Base-by-base conservation (phyloP, 2,888 invertebrate species). In the Lasioglossum oenotherae region DNA sequence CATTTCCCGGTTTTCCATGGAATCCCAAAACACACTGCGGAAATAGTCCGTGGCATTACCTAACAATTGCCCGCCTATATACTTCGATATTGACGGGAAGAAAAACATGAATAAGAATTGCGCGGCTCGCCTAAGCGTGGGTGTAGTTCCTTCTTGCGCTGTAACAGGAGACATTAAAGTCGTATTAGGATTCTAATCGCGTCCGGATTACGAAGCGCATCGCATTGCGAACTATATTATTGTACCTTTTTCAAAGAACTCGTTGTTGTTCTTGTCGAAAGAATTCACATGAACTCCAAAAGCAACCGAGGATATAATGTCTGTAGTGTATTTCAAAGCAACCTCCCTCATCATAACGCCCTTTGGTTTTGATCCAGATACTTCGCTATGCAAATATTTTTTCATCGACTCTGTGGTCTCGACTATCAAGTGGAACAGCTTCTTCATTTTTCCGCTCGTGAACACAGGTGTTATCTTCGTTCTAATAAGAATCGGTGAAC, bases 361-460 rank as follows among this genome's bases (percentile, higher is more conserved):
- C 60, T 80, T 80, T 0, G 76, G 75, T 19, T 78, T 2, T 71
- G 73, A 3, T 77, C 35, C 0, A 67, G 38, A 31, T 90, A 88
- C 53, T 88, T 64, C 79, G 4, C 41, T 16, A 0, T 87, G 78
- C 12, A 94, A 85, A 74, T 91, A 88, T 2, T 85, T 87, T 2
- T 82, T 88, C 86, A 93, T 87, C 6, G 88, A 87, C 14, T 92
- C 86, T 0, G 95, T 92, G 35, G 95, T 95, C 78, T 95, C 94
- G 6, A 93, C 89, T 90, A 96, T 95, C 10, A 96, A 91, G 2
- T 93, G 89, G 77, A 96, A 95, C 94, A 96, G 95, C 71, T 90
- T 93, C 90, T 96, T 96, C 53, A 96, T 92, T 91, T 96, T 96
- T 38, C 96, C 96, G 0, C 96, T 95, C 0, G 96, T 96, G 90